These are phyloP conservation scores for Anguilla marmorata DNA, from an alignment of 2,797 vertebrate species.

Conservation along the genomic window DNA sequence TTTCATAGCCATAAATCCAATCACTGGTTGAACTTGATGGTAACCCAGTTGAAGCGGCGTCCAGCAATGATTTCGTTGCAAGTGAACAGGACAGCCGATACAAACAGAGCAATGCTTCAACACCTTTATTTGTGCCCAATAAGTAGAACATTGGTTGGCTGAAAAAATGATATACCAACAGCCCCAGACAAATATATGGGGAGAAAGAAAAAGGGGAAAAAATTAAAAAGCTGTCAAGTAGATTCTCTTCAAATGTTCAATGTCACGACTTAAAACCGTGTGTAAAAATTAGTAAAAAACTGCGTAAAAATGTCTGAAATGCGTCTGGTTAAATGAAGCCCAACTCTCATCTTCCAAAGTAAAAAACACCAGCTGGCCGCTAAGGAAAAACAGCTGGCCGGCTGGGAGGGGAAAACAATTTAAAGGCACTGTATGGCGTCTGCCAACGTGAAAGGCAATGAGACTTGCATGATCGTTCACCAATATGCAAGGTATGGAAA, in stretches of 20 bases:
- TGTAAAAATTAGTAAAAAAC: conserved; percentile 99
- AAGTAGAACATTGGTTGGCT: conserved; percentile 70
- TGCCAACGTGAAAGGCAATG: conserved; percentile 86
- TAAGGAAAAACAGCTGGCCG: conserved; percentile 83
- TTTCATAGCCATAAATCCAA: conserved; percentile 74
- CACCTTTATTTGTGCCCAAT: conserved; percentile 63
- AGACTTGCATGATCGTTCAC: conserved; percentile 84
- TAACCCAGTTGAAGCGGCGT: conserved; percentile 63
- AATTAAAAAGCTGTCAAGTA: conserved; percentile 96
- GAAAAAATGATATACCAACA: conserved; percentile 68
- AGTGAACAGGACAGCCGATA: conserved; percentile 67
- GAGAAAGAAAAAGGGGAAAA: conserved; percentile 62
- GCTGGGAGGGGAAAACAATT: conserved; percentile 84
- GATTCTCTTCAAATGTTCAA: conserved; percentile 82
- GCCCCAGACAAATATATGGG: conserved; percentile 78
- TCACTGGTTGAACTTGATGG: conserved; percentile 60
- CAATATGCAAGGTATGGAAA: conserved; percentile 90
- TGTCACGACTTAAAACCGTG: conserved; percentile 98
- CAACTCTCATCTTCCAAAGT: conserved; percentile 93
- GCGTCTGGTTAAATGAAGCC: conserved; percentile 99
- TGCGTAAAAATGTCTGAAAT: conserved; percentile 99
- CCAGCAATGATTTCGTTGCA: conserved; percentile 64
- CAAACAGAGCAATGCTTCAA: conserved; percentile 64
- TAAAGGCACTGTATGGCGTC: conserved; percentile 99
- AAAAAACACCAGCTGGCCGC: conserved; percentile 93